These are phyloP conservation scores for Nyctereutes procyonoides DNA, from an alignment of 2,113 vertebrate genomes.

Conservation along the genomic window DNA sequence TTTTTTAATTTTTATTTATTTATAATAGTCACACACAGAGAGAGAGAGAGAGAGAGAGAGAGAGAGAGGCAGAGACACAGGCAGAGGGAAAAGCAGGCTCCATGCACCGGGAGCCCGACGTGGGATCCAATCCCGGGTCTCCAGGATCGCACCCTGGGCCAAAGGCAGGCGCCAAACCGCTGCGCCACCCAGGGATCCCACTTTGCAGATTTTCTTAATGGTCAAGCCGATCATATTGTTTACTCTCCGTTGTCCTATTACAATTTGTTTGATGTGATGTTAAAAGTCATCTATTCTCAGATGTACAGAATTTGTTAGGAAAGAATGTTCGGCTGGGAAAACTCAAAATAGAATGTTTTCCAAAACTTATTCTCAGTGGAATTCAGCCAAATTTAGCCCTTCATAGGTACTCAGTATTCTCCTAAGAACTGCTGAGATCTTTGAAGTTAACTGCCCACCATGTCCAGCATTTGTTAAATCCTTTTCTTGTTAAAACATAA, in stretches of 20 bases:
- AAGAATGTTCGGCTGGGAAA: neutral
- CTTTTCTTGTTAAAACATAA: constrained; percentile 11
- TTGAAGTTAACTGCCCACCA: neutral
- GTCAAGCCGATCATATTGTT: neutral
- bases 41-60: too few species aligned
- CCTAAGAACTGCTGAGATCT: neutral
- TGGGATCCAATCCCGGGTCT: too few species aligned
- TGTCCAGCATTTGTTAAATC: neutral
- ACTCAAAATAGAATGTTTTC: neutral
- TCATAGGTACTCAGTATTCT: neutral
- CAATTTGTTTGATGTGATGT: neutral
- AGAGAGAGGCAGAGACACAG: too few species aligned
- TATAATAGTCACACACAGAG: too few species aligned
- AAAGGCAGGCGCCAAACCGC: too few species aligned
- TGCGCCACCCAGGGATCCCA: too few species aligned
- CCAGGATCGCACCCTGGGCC: too few species aligned
- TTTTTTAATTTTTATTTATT: too few species aligned
- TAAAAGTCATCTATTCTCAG: constrained; percentile 31
- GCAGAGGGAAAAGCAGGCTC: too few species aligned
- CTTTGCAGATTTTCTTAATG: neutral
- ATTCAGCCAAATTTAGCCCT: neutral
- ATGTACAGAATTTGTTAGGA: neutral
- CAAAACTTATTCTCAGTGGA: neutral
- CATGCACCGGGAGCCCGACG: too few species aligned
- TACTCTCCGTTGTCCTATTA: neutral